Evolutionary conservation across 2,888 invertebrate genomes (phyloP).

Genomic region (Drosophila algonquin): DNA sequence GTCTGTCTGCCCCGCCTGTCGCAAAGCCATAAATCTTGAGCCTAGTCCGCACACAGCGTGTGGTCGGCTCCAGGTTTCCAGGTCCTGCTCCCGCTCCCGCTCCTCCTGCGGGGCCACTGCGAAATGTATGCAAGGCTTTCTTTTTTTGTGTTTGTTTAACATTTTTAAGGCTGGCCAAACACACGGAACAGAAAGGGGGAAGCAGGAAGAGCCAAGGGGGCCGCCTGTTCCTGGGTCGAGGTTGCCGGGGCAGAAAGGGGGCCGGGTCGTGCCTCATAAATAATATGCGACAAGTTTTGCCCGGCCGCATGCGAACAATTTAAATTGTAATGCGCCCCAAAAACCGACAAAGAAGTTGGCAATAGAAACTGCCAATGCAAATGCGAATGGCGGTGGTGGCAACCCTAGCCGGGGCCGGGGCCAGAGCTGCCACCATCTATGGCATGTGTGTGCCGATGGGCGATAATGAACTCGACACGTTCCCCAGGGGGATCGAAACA

Average conservation of each 20-base stretch:
- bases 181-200: background rate
- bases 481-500: conserved; percentile 34
- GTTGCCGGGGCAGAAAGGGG: background rate
- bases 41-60: conserved; percentile 69
- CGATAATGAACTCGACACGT: conserved; percentile 73
- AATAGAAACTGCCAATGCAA: conserved; percentile 53
- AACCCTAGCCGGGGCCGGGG: conserved; percentile 4
- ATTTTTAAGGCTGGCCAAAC: conserved; percentile 55
- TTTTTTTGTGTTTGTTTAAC: conserved; percentile 72
- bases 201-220: background rate
- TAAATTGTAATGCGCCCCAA: conserved; percentile 64
- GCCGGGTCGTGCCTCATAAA: conserved; percentile 48
- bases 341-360: conserved; percentile 56
- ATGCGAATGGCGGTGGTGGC: conserved; percentile 26
- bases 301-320: conserved; percentile 65
- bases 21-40: conserved; percentile 71
- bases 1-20: conserved; percentile 34
- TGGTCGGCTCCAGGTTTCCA: conserved; percentile 35
- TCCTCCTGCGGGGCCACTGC: conserved; percentile 4
- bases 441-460: conserved; percentile 45
- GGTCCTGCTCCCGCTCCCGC: background rate
- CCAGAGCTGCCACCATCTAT: conserved; percentile 4
- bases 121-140: conserved; percentile 61
- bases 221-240: background rate
- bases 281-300: conserved; percentile 70